phyloP scores from a whole-genome alignment of 2,888 invertebrate genomes.

The Zelleria hepariella region DNA sequence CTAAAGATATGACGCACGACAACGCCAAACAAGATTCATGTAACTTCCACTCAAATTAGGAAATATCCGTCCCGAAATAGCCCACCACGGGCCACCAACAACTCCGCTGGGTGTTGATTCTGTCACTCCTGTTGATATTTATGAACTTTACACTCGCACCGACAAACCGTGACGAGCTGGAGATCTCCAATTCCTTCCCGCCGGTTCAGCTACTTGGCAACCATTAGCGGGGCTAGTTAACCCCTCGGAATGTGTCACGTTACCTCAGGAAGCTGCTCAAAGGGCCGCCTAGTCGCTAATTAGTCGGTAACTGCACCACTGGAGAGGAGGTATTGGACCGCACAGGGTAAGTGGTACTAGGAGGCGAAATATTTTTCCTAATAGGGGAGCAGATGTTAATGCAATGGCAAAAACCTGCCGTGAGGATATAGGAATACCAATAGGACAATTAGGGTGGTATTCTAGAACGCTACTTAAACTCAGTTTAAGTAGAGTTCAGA shows the following conservation, averaged over 20 bases:
- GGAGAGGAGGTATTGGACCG: constrained; percentile 17
- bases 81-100: not conserved
- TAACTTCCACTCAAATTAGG: not conserved
- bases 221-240: not conserved
- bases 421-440: not conserved
- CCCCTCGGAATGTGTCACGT: constrained; percentile 2
- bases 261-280: not conserved
- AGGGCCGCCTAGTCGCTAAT: constrained; percentile 17
- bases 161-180: not conserved
- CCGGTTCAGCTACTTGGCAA: not conserved
- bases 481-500: no score
- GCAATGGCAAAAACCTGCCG: not conserved
- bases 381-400: not conserved
- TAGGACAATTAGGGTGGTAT: not conserved
- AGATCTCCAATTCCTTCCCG: not conserved
- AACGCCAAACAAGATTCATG: not conserved
- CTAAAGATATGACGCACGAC: not conserved
- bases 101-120: not conserved
- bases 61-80: not conserved
- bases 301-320: constrained; percentile 20
- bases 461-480: not conserved
- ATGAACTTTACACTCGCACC: not conserved
- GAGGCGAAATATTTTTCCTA: not conserved
- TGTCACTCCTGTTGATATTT: constrained; percentile 9
- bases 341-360: not conserved